phyloP scores from a whole-genome alignment of 2,113 vertebrate species.

The Catharus minimus region DNA sequence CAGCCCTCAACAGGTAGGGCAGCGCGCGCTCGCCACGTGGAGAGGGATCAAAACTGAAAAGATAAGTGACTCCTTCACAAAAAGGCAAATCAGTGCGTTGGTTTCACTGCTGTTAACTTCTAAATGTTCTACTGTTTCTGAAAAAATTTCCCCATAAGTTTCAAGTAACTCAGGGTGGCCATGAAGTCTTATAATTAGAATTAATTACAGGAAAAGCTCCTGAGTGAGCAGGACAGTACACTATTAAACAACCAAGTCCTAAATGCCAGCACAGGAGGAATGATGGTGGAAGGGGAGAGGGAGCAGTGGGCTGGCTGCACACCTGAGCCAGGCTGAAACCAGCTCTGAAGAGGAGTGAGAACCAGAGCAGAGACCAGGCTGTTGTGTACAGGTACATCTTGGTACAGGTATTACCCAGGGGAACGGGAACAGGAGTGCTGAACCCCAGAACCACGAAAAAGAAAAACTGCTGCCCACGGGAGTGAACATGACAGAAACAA shows the following conservation, averaged over 20 bases:
- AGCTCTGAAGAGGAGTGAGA: not conserved
- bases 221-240: not conserved
- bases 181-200: not conserved
- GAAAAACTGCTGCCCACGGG: not conserved
- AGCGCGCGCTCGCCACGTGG: not conserved
- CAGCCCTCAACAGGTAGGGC: slow-evolving; percentile 57
- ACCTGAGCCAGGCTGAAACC: not conserved
- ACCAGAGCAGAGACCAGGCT: not conserved
- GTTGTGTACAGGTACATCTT: fast-evolving
- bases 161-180: not conserved
- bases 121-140: not conserved
- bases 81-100: not conserved
- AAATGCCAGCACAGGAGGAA: not conserved
- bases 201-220: not conserved
- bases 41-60: not conserved
- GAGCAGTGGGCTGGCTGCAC: too few species aligned
- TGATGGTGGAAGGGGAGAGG: not conserved
- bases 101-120: not conserved
- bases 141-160: not conserved
- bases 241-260: not conserved
- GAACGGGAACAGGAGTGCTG: not conserved
- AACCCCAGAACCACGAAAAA: not conserved
- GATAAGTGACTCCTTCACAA: not conserved
- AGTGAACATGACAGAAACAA: not conserved
- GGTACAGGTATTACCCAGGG: not conserved